Evolutionary conservation across 2,888 invertebrate species (phyloP), one percentile per base, ranked within the genome.

Genomic region (Andricus quercusramuli): DNA sequence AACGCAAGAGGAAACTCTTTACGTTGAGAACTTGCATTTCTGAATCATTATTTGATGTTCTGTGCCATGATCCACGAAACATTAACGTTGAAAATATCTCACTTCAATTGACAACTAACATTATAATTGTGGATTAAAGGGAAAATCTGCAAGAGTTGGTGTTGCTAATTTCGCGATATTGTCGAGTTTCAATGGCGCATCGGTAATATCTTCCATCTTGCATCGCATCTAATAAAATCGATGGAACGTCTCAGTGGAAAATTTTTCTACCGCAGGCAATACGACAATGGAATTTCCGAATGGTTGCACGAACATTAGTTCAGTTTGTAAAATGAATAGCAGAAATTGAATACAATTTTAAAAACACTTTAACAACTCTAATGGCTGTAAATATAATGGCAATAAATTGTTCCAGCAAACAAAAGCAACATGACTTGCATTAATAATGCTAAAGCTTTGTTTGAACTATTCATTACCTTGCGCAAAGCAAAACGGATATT

Each of bases 211-310:
- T 67, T 66, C 37, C 37, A 22, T 41, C 41, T n/a, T 67, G 22
- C n/a, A 44, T 67, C 41, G n/a, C n/a, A 13, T 67, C 67, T 67
- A 67, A 41, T 67, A 67, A 67, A 41, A 67, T 67, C 67, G 67
- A 67, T 67, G 41, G 13, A 67, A 22, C 41, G 41, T 67, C 67
- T 67, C 22, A 41, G 22, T 41, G 41, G 41, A 67, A 67, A 67
- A 41, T 13, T 22, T 67, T 67, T 22, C 41, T 22, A 67, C 67
- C 15, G 13, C 67, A 67, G 67, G 41, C 41, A 67, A 44, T 67
- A 13, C 67, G 22, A 11, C 44, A 41, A 67, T 67, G 41, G 41
- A 67, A 67, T 67, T 41, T 67, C 66, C 41, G 22, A 67, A 67
- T 67, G 41, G 22, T 41, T 41, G 67, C 67, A 37, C 41, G 41